Evolutionary conservation across 2,888 invertebrate species (phyloP), one percentile per base, ranked within the genome.

Genomic region (Diogma glabrata): DNA sequence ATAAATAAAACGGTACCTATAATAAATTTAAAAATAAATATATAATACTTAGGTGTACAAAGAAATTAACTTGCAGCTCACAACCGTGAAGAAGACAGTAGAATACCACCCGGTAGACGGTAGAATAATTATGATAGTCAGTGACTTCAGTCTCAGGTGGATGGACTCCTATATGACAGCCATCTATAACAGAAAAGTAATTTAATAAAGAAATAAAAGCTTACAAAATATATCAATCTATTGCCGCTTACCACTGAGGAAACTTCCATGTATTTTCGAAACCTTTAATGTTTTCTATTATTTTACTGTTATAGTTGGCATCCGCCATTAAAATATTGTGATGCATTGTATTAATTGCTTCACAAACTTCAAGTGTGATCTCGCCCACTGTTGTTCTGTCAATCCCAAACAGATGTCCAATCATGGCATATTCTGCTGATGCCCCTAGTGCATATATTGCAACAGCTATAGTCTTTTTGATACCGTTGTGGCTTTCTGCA

Each of bases 331-430:
- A 10, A 33, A 10, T 14, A 33, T 33, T 12, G 4, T 33, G n/a
- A 14, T 33, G 33, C 6, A 33, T 6, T 6, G 12, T 33, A 33
- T 33, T 33, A 3, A 33, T 33, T 33, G 5, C 3, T 2, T 53
- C 17, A 8, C 43, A 50, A n/a, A 51, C 46, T n/a, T 33, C 49
- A 14, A 30, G 12, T 4, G 51, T 47, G 10, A 54, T 30, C 43
- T 54, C 54, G n/a, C 55, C 53, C 1, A 51, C 36, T 9, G 55
- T 55, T n/a, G 51, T 24, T 28, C 51, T 10, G 6, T 53, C 53
- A 24, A 55, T 30, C 10, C 52, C 53, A 26, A 55, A 55, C n/a
- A 53, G 22, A 17, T 47, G 24, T 4, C 49, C 47, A 7, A 52
- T 23, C 2, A 28, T 28, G 24, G 46, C 50, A 43, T 53, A 53